phyloP scores from a whole-genome alignment of 2,888 invertebrate genomes.

The Cyclophora albipunctata region DNA sequence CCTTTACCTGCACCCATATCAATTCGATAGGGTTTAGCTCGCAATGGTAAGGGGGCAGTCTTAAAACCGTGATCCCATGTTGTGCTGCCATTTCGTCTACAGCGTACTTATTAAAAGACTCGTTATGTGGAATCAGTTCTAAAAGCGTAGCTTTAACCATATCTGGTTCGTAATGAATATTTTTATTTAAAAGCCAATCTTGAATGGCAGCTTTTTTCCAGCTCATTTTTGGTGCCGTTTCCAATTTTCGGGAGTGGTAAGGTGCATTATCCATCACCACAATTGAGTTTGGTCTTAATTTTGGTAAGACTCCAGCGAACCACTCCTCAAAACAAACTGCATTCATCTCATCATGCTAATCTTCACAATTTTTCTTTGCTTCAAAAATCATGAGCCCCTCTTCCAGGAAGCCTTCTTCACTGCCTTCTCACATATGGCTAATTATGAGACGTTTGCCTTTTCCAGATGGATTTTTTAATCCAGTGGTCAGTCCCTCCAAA shows the following conservation, averaged over 20 bases:
- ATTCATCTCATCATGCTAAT: slow-evolving; percentile 23
- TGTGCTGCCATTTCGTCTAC: not conserved
- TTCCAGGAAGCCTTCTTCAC: slow-evolving; percentile 18
- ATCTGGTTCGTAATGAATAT: no score
- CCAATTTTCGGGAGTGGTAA: no score
- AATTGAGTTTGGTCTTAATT: no score
- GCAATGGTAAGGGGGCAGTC: slow-evolving; percentile 8
- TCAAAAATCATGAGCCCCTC: slow-evolving; percentile 16
- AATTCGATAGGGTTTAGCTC: slow-evolving; percentile 4
- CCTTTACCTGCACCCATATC: slow-evolving; percentile 6
- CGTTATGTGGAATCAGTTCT: no score
- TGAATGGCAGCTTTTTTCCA: no score
- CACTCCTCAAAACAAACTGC: not conserved
- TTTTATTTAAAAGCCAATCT: no score
- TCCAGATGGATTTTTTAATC: slow-evolving; percentile 11
- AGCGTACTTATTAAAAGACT: no score
- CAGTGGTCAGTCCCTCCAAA: slow-evolving; percentile 14
- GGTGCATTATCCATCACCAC: no score
- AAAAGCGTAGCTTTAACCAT: no score
- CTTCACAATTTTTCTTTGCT: slow-evolving; percentile 19
- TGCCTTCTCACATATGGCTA: slow-evolving; percentile 17
- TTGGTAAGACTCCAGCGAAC: no score
- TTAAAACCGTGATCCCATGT: not conserved
- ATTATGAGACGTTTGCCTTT: slow-evolving; percentile 19
- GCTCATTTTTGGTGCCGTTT: no score